A percentile compares a stretch with the other conserved stretches of the same genome.
Evolutionary conservation across 2,113 vertebrate genomes (phyloP).

Genomic region (Coreoperca whiteheadi): DNA sequence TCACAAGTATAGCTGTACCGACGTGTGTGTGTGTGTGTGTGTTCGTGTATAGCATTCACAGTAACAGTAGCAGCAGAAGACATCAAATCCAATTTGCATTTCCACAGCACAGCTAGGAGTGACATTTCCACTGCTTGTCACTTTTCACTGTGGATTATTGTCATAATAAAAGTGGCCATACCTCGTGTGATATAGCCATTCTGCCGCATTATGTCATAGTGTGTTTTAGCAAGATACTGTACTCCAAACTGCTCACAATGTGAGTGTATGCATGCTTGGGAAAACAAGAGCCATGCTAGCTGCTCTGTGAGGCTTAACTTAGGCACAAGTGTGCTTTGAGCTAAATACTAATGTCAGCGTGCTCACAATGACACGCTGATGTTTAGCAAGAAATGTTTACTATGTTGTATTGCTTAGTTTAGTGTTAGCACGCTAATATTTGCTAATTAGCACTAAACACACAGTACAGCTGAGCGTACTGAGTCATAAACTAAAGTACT

Average conservation of each 20-base stretch:
- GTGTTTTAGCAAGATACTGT: not conserved
- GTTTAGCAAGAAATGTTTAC: not conserved
- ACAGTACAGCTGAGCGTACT: not conserved
- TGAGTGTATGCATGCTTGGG: not conserved
- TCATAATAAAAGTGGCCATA: not conserved
- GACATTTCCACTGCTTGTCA: conserved; percentile 32
- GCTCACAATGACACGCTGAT: not conserved
- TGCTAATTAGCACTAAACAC: not conserved
- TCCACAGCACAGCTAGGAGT: conserved; percentile 8
- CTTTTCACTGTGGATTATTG: conserved; percentile 8
- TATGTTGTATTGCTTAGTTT: not conserved
- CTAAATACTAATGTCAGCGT: not conserved
- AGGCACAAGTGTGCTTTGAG: not conserved
- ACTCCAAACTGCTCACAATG: not conserved
- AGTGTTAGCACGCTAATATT: not conserved
- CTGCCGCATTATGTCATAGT: not conserved
- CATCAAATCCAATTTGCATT: conserved; percentile 41
- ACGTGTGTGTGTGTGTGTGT: conserved; percentile 4
- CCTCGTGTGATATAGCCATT: conserved; percentile 6
- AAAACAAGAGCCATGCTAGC: not conserved
- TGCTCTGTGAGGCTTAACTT: not conserved
- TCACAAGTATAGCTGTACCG: too few species aligned
- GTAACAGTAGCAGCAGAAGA: conserved; percentile 22
- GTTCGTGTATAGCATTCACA: not conserved
- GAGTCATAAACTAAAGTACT: too few species aligned